These are phyloP conservation scores for Lacanobia oleracea DNA, from an alignment of 2,888 invertebrate species.

Conservation along the genomic window DNA sequence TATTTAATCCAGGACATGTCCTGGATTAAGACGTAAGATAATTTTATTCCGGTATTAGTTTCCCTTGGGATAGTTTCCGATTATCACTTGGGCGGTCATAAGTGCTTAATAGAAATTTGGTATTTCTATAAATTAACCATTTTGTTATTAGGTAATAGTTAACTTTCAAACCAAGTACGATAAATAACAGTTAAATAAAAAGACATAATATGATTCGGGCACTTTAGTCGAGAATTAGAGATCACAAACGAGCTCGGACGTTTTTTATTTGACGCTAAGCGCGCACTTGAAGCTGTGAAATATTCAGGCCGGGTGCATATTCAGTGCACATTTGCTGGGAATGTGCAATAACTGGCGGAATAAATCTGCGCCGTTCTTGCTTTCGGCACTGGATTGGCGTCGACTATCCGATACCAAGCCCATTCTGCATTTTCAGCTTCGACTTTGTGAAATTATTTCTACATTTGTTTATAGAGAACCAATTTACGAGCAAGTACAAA, in stretches of 20 bases:
- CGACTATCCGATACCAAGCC: constrained; percentile 70
- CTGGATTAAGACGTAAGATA: no score
- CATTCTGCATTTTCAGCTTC: constrained; percentile 63
- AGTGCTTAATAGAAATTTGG: no score
- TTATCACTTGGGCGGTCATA: no score
- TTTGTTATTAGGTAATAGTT: no score
- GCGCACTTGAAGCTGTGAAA: constrained; percentile 69
- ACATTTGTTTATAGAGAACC: constrained; percentile 39
- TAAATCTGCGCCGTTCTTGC: constrained; percentile 76
- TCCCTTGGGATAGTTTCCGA: no score
- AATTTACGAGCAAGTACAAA: constrained; percentile 48
- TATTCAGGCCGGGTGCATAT: constrained; percentile 74
- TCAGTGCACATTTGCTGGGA: constrained; percentile 77
- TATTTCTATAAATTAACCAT: no score
- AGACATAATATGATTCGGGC: constrained; percentile 22
- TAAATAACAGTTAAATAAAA: no score
- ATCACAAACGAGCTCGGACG: constrained; percentile 38
- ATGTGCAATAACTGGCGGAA: constrained; percentile 79
- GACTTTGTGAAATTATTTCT: constrained; percentile 62
- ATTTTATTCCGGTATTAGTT: no score
- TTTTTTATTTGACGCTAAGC: constrained; percentile 61
- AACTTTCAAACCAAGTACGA: no score
- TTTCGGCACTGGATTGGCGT: constrained; percentile 73
- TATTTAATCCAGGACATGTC: no score
- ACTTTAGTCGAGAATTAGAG: constrained; percentile 47